Evolutionary conservation across 2,113 vertebrate genomes (phyloP).

Genomic region (Xenopus laevis): DNA sequence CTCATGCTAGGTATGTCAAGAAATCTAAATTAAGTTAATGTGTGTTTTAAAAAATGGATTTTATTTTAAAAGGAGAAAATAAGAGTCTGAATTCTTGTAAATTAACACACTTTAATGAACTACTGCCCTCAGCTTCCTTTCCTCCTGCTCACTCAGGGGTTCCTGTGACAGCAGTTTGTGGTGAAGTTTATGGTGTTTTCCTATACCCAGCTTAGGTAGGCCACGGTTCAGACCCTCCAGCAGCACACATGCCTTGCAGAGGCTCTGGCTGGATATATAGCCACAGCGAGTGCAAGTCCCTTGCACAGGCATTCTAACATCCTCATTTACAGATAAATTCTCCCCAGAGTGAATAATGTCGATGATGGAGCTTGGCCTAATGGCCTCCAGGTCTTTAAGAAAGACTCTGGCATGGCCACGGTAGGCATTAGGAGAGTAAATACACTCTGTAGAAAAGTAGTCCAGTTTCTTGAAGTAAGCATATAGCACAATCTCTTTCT

Average conservation of each 20-base stretch:
- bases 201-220: constrained; percentile 76
- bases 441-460: constrained; percentile 87
- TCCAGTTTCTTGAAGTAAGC: constrained; percentile 84
- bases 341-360: constrained; percentile 83
- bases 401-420: constrained; percentile 77
- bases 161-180: constrained; percentile 65
- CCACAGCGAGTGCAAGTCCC: constrained; percentile 78
- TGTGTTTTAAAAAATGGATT: too few relatives aligned
- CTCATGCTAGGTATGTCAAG: too few relatives aligned
- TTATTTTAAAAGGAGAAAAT: too few relatives aligned
- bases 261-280: constrained; percentile 78
- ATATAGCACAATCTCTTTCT: constrained; percentile 91
- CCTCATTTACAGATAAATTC: constrained; percentile 72
- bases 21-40: too few relatives aligned
- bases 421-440: constrained; percentile 84
- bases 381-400: constrained; percentile 79
- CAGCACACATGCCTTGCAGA: constrained; percentile 83
- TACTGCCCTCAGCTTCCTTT: constrained; percentile 61
- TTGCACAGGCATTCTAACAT: constrained; percentile 73
- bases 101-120: constrained; percentile 10
- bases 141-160: constrained; percentile 62
- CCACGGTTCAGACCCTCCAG: constrained; percentile 82
- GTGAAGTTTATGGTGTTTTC: constrained; percentile 76
- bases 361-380: constrained; percentile 77
- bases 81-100: too few relatives aligned